These are phyloP conservation scores for Psittacus erithacus DNA, from an alignment of 2,113 vertebrate species.

Conservation along the genomic window DNA sequence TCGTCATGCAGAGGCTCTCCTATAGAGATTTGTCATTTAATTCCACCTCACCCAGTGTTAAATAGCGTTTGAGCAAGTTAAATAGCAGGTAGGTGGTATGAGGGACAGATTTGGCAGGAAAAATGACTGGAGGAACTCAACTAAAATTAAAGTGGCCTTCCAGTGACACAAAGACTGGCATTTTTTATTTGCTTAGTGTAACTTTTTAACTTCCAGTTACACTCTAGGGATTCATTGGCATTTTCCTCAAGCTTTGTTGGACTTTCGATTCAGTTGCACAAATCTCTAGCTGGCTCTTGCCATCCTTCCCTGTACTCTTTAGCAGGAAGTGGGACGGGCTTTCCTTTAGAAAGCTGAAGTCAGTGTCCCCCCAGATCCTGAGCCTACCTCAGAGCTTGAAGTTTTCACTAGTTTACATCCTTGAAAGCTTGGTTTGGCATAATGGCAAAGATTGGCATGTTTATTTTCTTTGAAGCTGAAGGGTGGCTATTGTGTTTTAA, in stretches of 20 bases:
- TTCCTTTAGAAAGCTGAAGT: neutral
- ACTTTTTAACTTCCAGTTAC: neutral
- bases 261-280: neutral
- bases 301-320: neutral
- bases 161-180: fast-evolving
- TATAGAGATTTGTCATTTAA: neutral
- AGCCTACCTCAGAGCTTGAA: neutral
- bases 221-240: neutral
- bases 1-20: neutral
- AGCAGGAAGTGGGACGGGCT: fast-evolving
- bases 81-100: neutral
- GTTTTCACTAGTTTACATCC: neutral
- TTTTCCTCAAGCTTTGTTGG: neutral
- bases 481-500: neutral
- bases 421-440: neutral
- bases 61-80: neutral
- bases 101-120: neutral
- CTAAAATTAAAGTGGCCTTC: neutral
- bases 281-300: neutral
- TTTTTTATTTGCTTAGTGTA: neutral
- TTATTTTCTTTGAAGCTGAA: neutral
- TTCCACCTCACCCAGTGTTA: neutral
- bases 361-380: neutral
- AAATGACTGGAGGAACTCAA: neutral
- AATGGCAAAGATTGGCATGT: neutral